Base-by-base conservation (phyloP, 2,797 vertebrate genomes). In the Pyrocephalus nanus region DNA sequence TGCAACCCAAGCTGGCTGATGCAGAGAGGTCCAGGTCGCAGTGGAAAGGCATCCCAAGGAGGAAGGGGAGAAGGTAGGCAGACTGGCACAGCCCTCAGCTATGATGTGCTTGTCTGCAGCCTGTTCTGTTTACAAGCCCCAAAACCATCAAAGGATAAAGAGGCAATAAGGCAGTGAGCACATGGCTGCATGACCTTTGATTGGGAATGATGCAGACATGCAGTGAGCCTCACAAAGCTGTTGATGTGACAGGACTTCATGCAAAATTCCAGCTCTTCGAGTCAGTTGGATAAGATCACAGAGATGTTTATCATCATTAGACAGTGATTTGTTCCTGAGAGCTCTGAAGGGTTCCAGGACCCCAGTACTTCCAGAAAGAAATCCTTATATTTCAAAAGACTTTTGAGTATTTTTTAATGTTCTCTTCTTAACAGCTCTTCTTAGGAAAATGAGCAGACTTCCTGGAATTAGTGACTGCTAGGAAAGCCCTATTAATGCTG, bases 171-270 rank as follows among this genome's bases (percentile, higher is more conserved):
- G 47, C 85, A 66, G 38, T 0, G 1, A 65, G 51, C 32, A 50
- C n/a, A 16, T 12, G 36, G 72, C 78, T 86, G 58, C 25, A 2
- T 43, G 36, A 66, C 43, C n/a, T 83, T 54, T 0, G 0, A 1
- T 34, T 69, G 62, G 12, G 1, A 58, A 58, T 40, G 69, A 75
- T n/a, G 40, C 17, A 57, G 55, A 15, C 18, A 17, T 53, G 34
- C 47, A 57, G 43, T 10, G 26, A 60, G n/a, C 61, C 30, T 9
- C 1, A 1, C 58, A 43, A 65, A 89, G 65, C 18, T 72, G 30
- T 38, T 93, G 62, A 42, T 53, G 55, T 36, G 48, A 55, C 60
- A 67, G 27, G 27, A 75, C 47, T 91, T 80, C 1, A 20, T 82
- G 53, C 48, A 75, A 22, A 18, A 47, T 82, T 57, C 72, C 60